phyloP scores from a whole-genome alignment of 2,888 invertebrate genomes.

The Tetrapedia diversipes region DNA sequence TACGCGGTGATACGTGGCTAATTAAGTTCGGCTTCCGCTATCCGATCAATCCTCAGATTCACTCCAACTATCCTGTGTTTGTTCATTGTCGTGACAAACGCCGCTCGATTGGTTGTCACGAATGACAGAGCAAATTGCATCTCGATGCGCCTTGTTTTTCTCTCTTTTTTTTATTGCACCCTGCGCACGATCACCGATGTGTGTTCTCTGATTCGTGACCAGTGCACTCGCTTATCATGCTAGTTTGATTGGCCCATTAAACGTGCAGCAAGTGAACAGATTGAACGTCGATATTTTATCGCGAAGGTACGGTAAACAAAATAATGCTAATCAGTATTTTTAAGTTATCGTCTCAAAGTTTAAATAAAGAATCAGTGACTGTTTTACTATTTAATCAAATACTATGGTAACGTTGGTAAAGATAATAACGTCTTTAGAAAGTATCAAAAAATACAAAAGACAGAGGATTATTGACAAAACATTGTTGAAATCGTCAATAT shows the following conservation, averaged over 20 bases:
- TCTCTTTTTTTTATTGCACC: constrained; percentile 30
- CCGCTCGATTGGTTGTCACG: constrained; percentile 60
- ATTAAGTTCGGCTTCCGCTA: constrained; percentile 31
- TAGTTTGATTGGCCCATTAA: constrained; percentile 22
- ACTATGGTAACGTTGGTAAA: no score
- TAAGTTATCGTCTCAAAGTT: no score
- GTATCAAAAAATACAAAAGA: no score
- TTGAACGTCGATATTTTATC: no score
- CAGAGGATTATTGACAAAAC: no score
- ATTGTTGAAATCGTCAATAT: no score
- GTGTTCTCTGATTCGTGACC: constrained; percentile 8
- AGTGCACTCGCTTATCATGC: constrained; percentile 12
- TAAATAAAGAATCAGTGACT: no score
- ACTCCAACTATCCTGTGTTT: constrained; percentile 30
- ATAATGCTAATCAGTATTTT: no score
- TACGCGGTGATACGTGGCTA: constrained; percentile 29
- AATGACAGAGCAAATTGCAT: constrained; percentile 57
- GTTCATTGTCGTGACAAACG: constrained; percentile 48
- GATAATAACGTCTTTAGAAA: no score
- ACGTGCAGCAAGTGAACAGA: no score
- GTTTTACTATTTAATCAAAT: no score
- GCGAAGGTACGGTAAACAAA: no score
- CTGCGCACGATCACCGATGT: constrained; percentile 32
- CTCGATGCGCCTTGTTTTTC: constrained; percentile 41
- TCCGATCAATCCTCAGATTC: constrained; percentile 34